Evolutionary conservation across 2,888 invertebrate species (phyloP).

Genomic region (Lissonota sp.): DNA sequence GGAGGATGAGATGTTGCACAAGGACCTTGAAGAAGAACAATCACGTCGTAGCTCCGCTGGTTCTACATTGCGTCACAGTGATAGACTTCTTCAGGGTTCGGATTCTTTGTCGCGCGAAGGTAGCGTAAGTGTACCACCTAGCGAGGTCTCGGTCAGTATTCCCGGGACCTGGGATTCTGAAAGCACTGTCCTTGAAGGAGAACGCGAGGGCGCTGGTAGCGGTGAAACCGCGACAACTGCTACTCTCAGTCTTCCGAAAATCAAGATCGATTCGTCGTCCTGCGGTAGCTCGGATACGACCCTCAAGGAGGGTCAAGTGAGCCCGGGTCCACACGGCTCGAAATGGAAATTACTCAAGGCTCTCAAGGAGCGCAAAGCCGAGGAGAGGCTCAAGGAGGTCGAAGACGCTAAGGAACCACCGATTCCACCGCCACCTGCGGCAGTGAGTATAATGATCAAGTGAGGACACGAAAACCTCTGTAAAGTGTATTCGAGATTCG

Average conservation of each 20-base stretch:
- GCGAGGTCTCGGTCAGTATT: constrained; percentile 82
- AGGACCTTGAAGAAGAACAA: constrained; percentile 84
- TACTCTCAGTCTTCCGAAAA: constrained; percentile 84
- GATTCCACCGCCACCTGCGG: constrained; percentile 78
- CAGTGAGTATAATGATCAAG: constrained; percentile 83
- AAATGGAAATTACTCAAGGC: constrained; percentile 97
- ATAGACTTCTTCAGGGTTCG: constrained; percentile 79
- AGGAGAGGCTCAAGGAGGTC: constrained; percentile 89
- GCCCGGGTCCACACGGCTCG: constrained; percentile 88
- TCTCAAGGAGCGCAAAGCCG: constrained; percentile 94
- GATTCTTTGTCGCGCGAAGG: constrained; percentile 82
- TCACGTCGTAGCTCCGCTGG: constrained; percentile 83
- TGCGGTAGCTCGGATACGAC: constrained; percentile 79
- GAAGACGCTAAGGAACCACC: constrained; percentile 79
- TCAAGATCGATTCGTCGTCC: constrained; percentile 84
- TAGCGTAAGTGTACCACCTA: constrained; percentile 83
- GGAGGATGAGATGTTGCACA: constrained; percentile 86
- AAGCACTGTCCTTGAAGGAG: constrained; percentile 81
- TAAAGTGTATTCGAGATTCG: constrained; percentile 81
- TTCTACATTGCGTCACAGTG: constrained; percentile 79
- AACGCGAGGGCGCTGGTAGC: constrained; percentile 78
- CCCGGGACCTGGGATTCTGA: constrained; percentile 83
- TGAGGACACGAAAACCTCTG: constrained; percentile 81
- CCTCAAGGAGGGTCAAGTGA: constrained; percentile 82
- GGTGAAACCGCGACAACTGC: constrained; percentile 79